A percentile compares a stretch with the other conserved stretches of the same genome.
Conservation (phyloP, 2,797 vertebrate species). For the Rhinichthys osculus region DNA sequence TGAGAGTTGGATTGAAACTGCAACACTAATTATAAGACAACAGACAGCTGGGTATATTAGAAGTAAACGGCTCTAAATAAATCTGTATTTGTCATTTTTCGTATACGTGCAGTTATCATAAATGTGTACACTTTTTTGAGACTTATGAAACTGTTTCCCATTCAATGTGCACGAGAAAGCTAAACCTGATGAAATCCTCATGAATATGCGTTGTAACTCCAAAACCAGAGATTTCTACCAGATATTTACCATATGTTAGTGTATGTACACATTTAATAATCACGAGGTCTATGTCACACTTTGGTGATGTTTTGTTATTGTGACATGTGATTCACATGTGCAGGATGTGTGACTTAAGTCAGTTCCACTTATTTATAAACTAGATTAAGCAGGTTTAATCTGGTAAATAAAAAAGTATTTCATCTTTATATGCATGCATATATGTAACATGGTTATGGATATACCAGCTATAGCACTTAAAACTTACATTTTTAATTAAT, state of each 20-base stretch:
- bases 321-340: conserved; percentile 6
- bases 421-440: not conserved
- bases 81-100: not conserved
- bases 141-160: not conserved
- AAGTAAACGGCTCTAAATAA: not conserved
- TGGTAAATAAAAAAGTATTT: not conserved
- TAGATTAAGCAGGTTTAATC: conserved; percentile 10
- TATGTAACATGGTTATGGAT: not conserved
- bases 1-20: conserved; percentile 54
- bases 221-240: not conserved
- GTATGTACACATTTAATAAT: not conserved
- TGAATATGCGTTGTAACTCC: not conserved
- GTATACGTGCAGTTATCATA: not conserved
- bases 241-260: not conserved
- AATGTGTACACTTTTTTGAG: not conserved
- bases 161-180: not conserved
- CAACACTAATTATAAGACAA: conserved; percentile 43
- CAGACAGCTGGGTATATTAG: not conserved
- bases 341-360: not conserved
- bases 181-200: conserved; percentile 7
- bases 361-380: conserved; percentile 22
- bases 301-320: not conserved
- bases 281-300: not conserved
- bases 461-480: not conserved
- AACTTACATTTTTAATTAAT: too few relatives aligned